These are phyloP conservation scores for Etheostoma perlongum DNA, from an alignment of 2,797 vertebrate species.

Conservation along the genomic window DNA sequence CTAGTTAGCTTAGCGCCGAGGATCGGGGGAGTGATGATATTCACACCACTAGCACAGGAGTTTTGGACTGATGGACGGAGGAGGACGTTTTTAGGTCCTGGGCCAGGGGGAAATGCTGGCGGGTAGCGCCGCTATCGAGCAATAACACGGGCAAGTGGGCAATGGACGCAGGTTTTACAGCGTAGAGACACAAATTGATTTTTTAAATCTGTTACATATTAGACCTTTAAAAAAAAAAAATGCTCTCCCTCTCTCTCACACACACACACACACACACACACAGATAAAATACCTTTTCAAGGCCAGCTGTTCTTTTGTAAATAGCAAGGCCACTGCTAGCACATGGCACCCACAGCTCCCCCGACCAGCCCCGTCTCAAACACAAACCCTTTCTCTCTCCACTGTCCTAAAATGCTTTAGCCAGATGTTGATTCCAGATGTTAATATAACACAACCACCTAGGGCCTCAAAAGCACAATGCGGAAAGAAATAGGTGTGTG, in stretches of 20 bases:
- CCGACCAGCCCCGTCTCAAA: background rate
- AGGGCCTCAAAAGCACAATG: slow-evolving; percentile 9
- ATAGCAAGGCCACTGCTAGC: slow-evolving; percentile 37
- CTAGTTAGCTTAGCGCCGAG: too few species aligned
- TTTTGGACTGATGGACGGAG: too few species aligned
- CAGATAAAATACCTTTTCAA: slow-evolving; percentile 31
- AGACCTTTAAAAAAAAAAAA: too few species aligned
- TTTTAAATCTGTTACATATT: too few species aligned
- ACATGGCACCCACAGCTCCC: slow-evolving; percentile 3
- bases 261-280: slow-evolving; percentile 7
- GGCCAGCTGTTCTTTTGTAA: slow-evolving; percentile 36
- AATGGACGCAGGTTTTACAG: too few species aligned
- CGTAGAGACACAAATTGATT: too few species aligned
- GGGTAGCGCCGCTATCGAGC: too few species aligned
- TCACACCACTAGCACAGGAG: too few species aligned
- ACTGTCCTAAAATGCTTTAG: slow-evolving; percentile 15
- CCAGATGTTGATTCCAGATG: slow-evolving; percentile 30
- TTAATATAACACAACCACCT: slow-evolving; percentile 9
- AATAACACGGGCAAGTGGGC: too few species aligned
- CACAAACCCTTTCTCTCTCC: slow-evolving; percentile 1
- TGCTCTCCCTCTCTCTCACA: background rate
- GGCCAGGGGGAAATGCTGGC: too few species aligned
- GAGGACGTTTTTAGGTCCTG: too few species aligned
- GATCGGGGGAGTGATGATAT: too few species aligned
- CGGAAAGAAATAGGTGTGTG: background rate